These are phyloP conservation scores for Cantharis rustica DNA, from an alignment of 2,888 invertebrate species.

Conservation along the genomic window DNA sequence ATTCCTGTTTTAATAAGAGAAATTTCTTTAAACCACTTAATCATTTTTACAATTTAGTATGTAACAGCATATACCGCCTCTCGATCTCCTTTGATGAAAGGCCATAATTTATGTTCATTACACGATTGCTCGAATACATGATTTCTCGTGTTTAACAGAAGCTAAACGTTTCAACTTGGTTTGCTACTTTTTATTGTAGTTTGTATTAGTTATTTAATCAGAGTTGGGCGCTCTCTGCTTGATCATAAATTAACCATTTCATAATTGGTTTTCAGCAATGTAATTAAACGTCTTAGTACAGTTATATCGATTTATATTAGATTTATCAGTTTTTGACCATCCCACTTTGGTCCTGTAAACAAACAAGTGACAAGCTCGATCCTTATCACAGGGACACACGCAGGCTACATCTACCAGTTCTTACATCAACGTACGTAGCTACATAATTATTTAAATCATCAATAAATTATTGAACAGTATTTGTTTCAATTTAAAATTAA, in stretches of 20 bases:
- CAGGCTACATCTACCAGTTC: constrained; percentile 27
- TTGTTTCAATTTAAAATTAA: not conserved
- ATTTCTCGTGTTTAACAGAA: constrained; percentile 38
- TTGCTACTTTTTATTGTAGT: constrained; percentile 29
- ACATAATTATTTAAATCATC: not conserved
- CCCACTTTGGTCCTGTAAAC: constrained; percentile 48
- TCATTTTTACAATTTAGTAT: constrained; percentile 40
- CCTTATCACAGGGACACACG: constrained; percentile 43
- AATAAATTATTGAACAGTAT: not conserved
- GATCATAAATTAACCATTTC: constrained; percentile 53
- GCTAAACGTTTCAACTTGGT: constrained; percentile 40
- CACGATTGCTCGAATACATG: constrained; percentile 26
- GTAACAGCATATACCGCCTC: constrained; percentile 32
- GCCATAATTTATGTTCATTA: constrained; percentile 34
- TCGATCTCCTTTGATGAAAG: constrained; percentile 40
- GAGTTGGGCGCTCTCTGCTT: constrained; percentile 35
- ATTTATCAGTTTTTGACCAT: constrained; percentile 46
- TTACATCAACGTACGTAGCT: not conserved
- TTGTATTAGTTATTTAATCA: constrained; percentile 25
- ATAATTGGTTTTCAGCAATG: constrained; percentile 56
- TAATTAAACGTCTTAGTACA: constrained; percentile 51
- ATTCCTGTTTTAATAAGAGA: constrained; percentile 20
- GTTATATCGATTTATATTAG: constrained; percentile 49
- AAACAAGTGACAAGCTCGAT: constrained; percentile 51
- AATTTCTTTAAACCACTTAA: constrained; percentile 35